Percentiles rank a stretch among this genome's conserved stretches.
Conservation (phyloP, 2,113 vertebrate species). For the Apus apus region DNA sequence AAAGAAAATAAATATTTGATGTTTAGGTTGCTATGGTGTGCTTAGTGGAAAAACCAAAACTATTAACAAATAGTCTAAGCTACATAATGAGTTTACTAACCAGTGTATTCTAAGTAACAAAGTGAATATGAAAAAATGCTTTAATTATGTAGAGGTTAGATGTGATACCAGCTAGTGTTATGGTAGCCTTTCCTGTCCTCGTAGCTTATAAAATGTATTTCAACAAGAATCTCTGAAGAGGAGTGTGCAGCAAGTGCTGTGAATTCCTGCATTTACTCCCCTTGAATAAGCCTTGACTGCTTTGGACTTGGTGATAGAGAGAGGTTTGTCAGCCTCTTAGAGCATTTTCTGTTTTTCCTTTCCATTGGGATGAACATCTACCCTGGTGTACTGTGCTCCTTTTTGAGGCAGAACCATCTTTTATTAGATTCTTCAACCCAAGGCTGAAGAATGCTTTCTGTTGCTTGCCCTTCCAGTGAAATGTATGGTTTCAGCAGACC, state of each 20-base stretch:
- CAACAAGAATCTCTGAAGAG: neutral
- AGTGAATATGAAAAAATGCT: constrained; percentile 6
- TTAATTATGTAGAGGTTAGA: neutral
- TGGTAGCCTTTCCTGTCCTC: neutral
- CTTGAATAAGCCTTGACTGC: neutral
- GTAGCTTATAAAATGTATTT: neutral
- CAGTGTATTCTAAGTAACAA: neutral
- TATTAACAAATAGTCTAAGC: neutral
- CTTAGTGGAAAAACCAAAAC: neutral
- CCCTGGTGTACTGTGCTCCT: neutral
- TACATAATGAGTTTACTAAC: neutral
- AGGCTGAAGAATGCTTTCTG: neutral
- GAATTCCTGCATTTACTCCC: neutral
- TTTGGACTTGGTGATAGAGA: neutral
- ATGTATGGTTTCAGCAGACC: constrained; percentile 24
- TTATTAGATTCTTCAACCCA: neutral
- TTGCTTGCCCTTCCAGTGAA: neutral
- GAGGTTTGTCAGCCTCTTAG: neutral
- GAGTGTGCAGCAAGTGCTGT: neutral
- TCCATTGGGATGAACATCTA: neutral
- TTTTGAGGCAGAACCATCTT: neutral
- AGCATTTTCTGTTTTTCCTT: neutral
- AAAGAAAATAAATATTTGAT: constrained; percentile 55
- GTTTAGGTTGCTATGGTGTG: constrained; percentile 41
- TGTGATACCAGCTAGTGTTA: neutral